Evolutionary conservation across 2,888 invertebrate genomes (phyloP), one percentile per base, ranked within the genome.

Genomic region (Drosophila infuscata): DNA sequence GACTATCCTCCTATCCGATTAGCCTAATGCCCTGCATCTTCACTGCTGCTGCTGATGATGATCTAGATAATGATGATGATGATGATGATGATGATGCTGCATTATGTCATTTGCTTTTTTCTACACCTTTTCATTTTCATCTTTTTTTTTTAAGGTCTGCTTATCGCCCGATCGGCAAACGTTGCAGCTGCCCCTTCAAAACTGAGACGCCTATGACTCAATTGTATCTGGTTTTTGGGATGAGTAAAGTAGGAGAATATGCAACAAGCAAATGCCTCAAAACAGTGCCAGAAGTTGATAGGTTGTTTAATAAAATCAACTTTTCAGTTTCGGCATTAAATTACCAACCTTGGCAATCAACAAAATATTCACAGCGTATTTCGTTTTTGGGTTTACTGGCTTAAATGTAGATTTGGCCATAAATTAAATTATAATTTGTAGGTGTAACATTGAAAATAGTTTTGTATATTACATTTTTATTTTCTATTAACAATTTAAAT

Each of bases 31-130:
- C 75, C 38, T 25, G 49, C 61, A 61, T 61, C 58, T 58, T 57
- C 30, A 32, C 68, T 74, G 79, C 79, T 87, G n/a, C 11, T 32
- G 51, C 0, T 20, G 52, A 53, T 53, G 84, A 17, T 15, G 38
- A 3, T 17, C 20, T 25, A 25, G 25, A 6, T 25, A 25, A 3
- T 12, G 20, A 0, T 46, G n/a, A 51, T n/a, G 51, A 1, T 35
- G 35, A 53, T 53, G 33, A 8, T 53, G 33, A 68, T 71, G 77
- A 81, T 88, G 86, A 84, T 81, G 85, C 81, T 74, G 87, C 87
- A 86, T 89, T 89, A 87, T 90, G 89, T 90, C 89, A 90, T 88
- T 88, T 84, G 77, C 73, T 15, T 83, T 86, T 81, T 74, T 81
- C 82, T 83, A 76, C 85, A 87, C 88, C 83, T 88, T 52, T 33